Conservation (phyloP, 2,797 vertebrate species). For the Gymnocypris eckloni region DNA sequence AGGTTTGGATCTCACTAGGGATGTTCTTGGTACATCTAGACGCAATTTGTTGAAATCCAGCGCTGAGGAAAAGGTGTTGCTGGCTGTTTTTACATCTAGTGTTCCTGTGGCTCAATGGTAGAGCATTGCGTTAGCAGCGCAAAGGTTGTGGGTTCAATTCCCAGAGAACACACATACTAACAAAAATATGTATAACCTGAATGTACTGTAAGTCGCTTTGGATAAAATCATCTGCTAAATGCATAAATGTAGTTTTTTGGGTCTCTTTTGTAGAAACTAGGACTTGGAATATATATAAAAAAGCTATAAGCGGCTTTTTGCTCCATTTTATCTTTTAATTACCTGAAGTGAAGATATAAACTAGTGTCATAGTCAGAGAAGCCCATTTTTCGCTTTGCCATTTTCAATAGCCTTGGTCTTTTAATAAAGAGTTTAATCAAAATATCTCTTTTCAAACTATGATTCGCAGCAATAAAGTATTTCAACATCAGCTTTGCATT, state of each 20-base stretch:
- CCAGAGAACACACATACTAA: too few relatives aligned
- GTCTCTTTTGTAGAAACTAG: not conserved
- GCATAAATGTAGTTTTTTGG: not conserved
- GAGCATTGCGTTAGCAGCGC: too few relatives aligned
- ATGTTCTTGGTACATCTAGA: not conserved
- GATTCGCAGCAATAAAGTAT: too few relatives aligned
- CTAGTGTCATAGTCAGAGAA: not conserved
- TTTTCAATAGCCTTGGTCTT: not conserved
- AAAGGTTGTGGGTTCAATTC: too few relatives aligned
- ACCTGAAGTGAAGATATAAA: not conserved
- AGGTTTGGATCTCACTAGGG: not conserved
- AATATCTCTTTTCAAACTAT: not conserved
- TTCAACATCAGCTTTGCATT: not conserved
- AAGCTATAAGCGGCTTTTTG: not conserved
- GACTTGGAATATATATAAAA: not conserved
- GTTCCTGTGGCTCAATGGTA: too few relatives aligned
- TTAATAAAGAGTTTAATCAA: not conserved
- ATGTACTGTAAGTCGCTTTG: too few relatives aligned
- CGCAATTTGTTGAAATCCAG: too few relatives aligned
- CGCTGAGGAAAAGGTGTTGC: too few relatives aligned
- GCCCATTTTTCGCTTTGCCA: too few relatives aligned
- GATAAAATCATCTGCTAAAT: too few relatives aligned
- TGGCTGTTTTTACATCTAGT: not conserved
- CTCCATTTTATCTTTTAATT: not conserved
- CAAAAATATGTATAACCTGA: too few relatives aligned